Percentiles rank a stretch among this genome's conserved stretches.
Evolutionary conservation across 1,140 invertebrate genomes (phyloP).

Genomic region (Lepidurus arcticus): DNA sequence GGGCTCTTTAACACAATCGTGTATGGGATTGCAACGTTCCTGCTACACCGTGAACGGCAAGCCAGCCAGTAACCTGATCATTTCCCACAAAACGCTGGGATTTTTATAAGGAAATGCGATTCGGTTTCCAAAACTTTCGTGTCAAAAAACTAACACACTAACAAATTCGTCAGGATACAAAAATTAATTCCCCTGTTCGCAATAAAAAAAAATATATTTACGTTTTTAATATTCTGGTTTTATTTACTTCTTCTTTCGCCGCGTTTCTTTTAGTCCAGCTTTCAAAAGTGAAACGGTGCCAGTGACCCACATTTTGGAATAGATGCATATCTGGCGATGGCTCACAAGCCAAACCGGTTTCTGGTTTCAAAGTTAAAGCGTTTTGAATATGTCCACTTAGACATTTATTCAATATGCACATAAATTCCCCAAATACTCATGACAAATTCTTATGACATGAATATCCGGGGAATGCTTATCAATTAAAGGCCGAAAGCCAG

Average conservation of each 20-base stretch:
- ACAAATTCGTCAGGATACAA: neutral
- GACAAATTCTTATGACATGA: too few species aligned
- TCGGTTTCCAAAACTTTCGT: neutral
- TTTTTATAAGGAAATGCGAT: neutral
- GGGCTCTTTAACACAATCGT: slow-evolving; percentile 73
- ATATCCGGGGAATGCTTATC: too few species aligned
- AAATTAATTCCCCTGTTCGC: neutral
- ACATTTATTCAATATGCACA: too few species aligned
- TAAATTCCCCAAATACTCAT: too few species aligned
- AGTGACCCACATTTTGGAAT: neutral
- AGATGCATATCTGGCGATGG: neutral
- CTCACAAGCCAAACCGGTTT: neutral
- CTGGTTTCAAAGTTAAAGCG: neutral
- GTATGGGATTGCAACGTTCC: slow-evolving; percentile 66
- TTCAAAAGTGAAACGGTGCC: slow-evolving; percentile 14
- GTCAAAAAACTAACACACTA: neutral
- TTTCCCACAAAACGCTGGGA: neutral
- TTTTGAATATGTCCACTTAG: neutral
- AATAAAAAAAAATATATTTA: neutral
- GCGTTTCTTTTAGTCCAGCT: neutral
- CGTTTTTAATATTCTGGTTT: neutral
- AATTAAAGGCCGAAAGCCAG: too few species aligned
- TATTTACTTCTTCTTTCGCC: neutral
- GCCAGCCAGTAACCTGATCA: slow-evolving; percentile 42
- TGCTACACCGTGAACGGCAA: slow-evolving; percentile 67